Evolutionary conservation across 92 coral and sea anemone genomes (phyloP).

Genomic region (Galaxea fascicularis): DNA sequence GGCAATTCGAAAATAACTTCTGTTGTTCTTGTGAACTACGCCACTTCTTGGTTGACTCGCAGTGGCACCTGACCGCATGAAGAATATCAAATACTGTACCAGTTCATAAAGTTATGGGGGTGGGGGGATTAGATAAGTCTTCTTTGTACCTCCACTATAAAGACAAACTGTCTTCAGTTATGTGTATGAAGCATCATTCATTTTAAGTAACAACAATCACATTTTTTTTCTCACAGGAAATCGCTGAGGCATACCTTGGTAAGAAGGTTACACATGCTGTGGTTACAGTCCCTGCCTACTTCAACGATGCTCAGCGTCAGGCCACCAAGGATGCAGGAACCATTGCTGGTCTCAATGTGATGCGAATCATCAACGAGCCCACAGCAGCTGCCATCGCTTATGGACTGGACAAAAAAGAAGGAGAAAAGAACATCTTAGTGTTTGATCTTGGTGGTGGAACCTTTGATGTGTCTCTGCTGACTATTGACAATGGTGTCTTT

Average conservation of each 20-base stretch:
- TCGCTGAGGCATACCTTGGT: slow-evolving; percentile 97
- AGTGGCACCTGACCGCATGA: too few relatives aligned
- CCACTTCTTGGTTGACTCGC: too few relatives aligned
- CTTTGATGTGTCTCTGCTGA: slow-evolving; percentile 95
- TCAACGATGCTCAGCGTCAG: slow-evolving; percentile 98
- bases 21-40: too few relatives aligned
- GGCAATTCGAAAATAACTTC: too few relatives aligned
- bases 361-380: slow-evolving; percentile 98
- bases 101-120: too few relatives aligned
- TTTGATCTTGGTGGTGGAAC: slow-evolving; percentile 99
- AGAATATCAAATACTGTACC: too few relatives aligned
- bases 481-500: slow-evolving; percentile 98
- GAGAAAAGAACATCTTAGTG: slow-evolving; percentile 97
- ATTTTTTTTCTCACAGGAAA: slow-evolving; percentile 71
- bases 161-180: too few relatives aligned
- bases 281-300: slow-evolving; percentile 98
- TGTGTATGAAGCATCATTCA: not conserved
- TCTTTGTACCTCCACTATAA: too few relatives aligned
- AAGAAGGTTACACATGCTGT: slow-evolving; percentile 99
- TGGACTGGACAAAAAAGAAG: slow-evolving; percentile 98
- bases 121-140: too few relatives aligned
- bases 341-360: slow-evolving; percentile 91
- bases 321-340: slow-evolving; percentile 98
- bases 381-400: slow-evolving; percentile 99
- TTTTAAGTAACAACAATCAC: too few relatives aligned